Base-by-base conservation (phyloP, 2,797 vertebrate genomes). In the Hypotaenidia philippensis region DNA sequence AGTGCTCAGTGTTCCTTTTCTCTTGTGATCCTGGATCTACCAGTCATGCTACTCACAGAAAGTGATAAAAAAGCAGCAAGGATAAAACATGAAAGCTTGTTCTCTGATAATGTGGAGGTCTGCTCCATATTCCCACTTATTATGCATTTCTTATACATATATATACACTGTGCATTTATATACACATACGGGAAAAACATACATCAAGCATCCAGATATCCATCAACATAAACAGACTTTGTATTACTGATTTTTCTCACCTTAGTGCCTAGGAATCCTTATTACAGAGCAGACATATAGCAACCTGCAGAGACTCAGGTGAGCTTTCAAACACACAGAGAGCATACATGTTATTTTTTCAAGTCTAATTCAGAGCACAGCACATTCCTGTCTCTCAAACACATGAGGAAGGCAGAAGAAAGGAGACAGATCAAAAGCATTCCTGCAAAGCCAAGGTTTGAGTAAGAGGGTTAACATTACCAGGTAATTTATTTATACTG, bases 401-500 rank as follows among this genome's bases (percentile, higher is more conserved):
- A 81, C 52, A 74, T 1, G 0, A 84, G 66, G 79, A 94, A 71
- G n/a, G 34, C 53, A 88, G 91, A 76, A 84, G 65, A 49, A 75
- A 61, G n/a, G 50, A 81, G 57, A 76, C 27, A 86, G 69, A 94
- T 86, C 55, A 92, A 93, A 95, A 93, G 69, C 91, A 92, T 91
- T 91, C 80, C 66, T 86, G 29, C 17, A 90, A 88, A 89, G 86
- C 60, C 44, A 74, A 74, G 56, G 57, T 84, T 80, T 82, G 64
- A 86, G 34, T 63, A 89, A 91, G 56, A 91, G 45, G 60, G 80
- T 84, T 94, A 94, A 76, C 64, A 16, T 82, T 57, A 93, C 32
- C 60, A 87, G 84, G 89, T 91, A 91, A 94, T 94, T 89, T 78
- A 95, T 91, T 93, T 93, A 83, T 80, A 69, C 57, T 65, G 41